Evolutionary conservation across 2,113 vertebrate species (phyloP), one percentile per base, ranked within the genome.

Genomic region (Siniperca knerii): DNA sequence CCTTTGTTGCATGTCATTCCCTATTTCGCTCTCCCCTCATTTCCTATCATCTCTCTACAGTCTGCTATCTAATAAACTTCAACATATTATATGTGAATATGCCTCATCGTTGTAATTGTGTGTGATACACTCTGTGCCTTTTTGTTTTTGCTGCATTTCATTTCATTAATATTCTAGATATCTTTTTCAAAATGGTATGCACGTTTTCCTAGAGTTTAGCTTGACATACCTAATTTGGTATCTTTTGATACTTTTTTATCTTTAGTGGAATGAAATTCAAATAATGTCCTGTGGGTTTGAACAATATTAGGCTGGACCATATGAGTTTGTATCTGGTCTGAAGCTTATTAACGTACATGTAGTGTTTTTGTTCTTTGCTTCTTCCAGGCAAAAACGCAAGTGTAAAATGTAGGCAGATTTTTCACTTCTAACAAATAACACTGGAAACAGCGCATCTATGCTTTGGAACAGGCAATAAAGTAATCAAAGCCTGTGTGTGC

Each of bases 401-500:
- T 1, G 0, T 57, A 40, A 25, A 84, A 79, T 48, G 48, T 65
- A 23, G 15, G 23, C 8, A 1, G 2, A 52, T 72, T 18, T 66
- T 76, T 58, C 20, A 6, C 42, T 35, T 40, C 29, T 72, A 20
- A 12, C 23, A 44, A 68, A 42, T 25, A 58, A 52, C 46, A 13
- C 8, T 57, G 13, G 35, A 10, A 64, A 77, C 6, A 48, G 16
- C 6, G 0, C 25, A 4, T 76, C 61, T 61, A 0, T 21, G 2
- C 46, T 79, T 64, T 54, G 8, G 18, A 82, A 7, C 8, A 29
- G 42, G n/a, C 2, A 1, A 50, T 75, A 37, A 40, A 73, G 61
- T 61, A 70, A 64, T 62, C 44, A 67, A 44, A 75, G 72, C 54
- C 68, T 37, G 52, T 52, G n/a, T 35, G 50, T 67, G 77, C 50